Evolutionary conservation across 2,888 invertebrate species (phyloP).

Genomic region (Mythimna vitellina): DNA sequence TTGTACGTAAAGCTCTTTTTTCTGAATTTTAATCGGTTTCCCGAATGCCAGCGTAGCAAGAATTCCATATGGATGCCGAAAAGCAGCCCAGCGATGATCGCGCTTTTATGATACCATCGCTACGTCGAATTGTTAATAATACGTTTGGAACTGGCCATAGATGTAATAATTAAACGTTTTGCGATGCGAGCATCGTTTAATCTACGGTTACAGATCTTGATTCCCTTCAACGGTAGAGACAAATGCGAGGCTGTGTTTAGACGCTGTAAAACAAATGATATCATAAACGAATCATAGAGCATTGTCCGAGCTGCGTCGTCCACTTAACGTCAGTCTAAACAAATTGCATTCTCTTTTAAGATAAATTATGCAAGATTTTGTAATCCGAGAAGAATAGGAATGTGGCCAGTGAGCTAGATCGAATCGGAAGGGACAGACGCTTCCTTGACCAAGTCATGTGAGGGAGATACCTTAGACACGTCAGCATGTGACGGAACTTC

Average conservation of each 20-base stretch:
- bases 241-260: slow-evolving; percentile 55
- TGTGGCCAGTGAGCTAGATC: slow-evolving; percentile 63
- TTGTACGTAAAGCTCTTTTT: slow-evolving; percentile 83
- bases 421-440: slow-evolving; percentile 62
- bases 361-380: slow-evolving; percentile 76
- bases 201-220: slow-evolving; percentile 31
- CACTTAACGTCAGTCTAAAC: slow-evolving; percentile 71
- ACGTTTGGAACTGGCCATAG: slow-evolving; percentile 72
- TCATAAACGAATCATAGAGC: slow-evolving; percentile 65
- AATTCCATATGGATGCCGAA: slow-evolving; percentile 71
- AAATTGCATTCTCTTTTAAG: slow-evolving; percentile 74
- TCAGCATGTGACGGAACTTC: slow-evolving; percentile 30
- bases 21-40: slow-evolving; percentile 83
- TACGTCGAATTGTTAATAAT: slow-evolving; percentile 87
- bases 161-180: slow-evolving; percentile 76
- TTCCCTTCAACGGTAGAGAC: slow-evolving; percentile 24
- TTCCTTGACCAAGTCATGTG: slow-evolving; percentile 55
- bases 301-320: slow-evolving; percentile 61
- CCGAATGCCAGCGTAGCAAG: slow-evolving; percentile 72
- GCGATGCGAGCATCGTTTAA: slow-evolving; percentile 43
- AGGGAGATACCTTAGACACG: slow-evolving; percentile 25
- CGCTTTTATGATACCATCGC: slow-evolving; percentile 77
- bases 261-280: slow-evolving; percentile 61
- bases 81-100: slow-evolving; percentile 75
- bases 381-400: slow-evolving; percentile 70